Base-by-base conservation (phyloP, 2,888 invertebrate species). In the Amiota communis region DNA sequence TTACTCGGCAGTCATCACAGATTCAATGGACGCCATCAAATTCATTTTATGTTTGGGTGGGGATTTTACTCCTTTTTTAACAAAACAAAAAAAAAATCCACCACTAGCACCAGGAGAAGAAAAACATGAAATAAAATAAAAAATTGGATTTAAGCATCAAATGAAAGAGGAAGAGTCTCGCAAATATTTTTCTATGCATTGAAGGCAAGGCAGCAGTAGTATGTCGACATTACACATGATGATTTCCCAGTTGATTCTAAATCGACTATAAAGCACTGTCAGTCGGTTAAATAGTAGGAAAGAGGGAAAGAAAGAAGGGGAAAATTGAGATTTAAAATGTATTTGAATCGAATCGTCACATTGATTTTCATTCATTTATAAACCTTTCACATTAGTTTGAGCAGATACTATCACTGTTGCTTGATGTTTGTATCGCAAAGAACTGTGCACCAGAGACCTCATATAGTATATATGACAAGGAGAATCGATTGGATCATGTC, bases 71-170 rank as follows among this genome's bases (percentile, higher is more conserved):
- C 6, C 36, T 6, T 36, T 36, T 36, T 36, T 36, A 6, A 3
- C 23, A 23, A 23, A 23, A 23, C 23, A 23, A 23, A 23, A 23
- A 23, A 23, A 23, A 2, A 2, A 23, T n/a, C 23, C 23, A 23
- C 23, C 23, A 23, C 23, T 3, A 23, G 23, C 36, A 36, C 0
- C 36, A 6, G 36, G 0, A 36, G 36, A 36, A 36, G 36, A 6
- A 36, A 36, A 36, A 6, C 36, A 36, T 36, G 6, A 78, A 79
- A 79, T 84, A 84, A 83, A 83, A 85, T 85, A 80, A 83, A 36
- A n/a, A 85, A 83, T 83, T 83, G 85, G 82, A 83, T 83, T 83
- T 85, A 80, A 79, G 85, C 85, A 79, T 77, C 78, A 80, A 83
- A 81, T 80, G 79, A 80, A 63, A 76, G 80, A 85, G 79, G 77